Evolutionary conservation across 2,113 vertebrate species (phyloP).

Genomic region (Chamaea fasciata): DNA sequence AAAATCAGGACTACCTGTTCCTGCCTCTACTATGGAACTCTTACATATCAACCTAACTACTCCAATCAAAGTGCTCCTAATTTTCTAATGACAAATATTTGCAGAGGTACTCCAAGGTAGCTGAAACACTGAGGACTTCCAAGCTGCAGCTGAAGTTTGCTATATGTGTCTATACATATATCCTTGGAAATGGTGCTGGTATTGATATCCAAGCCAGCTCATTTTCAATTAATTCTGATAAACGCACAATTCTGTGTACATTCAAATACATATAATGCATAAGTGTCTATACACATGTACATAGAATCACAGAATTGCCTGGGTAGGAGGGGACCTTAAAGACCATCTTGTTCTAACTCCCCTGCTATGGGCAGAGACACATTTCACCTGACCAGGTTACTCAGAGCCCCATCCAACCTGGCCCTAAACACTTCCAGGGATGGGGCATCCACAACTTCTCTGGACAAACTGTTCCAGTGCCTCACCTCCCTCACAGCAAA

Average conservation of each 20-base stretch:
- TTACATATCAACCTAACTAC: neutral
- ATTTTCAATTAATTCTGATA: neutral
- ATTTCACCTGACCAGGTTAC: neutral
- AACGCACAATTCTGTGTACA: neutral
- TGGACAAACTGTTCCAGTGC: neutral
- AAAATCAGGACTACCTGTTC: neutral
- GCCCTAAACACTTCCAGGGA: neutral
- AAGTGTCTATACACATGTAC: neutral
- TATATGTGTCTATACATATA: neutral
- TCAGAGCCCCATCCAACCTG: neutral
- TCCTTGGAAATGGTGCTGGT: neutral
- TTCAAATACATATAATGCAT: neutral
- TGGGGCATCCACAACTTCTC: neutral
- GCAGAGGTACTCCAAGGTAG: neutral
- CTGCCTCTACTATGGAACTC: neutral
- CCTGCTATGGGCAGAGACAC: neutral
- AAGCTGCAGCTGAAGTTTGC: neutral
- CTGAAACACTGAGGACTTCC: neutral
- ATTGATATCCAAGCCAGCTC: neutral
- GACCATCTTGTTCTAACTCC: fast-evolving
- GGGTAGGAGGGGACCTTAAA: neutral
- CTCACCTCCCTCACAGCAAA: neutral
- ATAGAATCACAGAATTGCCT: neutral
- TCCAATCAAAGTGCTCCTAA: neutral
- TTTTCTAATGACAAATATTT: neutral